phyloP scores from a whole-genome alignment of 1,140 invertebrate genomes.

The Holotrichia oblita region DNA sequence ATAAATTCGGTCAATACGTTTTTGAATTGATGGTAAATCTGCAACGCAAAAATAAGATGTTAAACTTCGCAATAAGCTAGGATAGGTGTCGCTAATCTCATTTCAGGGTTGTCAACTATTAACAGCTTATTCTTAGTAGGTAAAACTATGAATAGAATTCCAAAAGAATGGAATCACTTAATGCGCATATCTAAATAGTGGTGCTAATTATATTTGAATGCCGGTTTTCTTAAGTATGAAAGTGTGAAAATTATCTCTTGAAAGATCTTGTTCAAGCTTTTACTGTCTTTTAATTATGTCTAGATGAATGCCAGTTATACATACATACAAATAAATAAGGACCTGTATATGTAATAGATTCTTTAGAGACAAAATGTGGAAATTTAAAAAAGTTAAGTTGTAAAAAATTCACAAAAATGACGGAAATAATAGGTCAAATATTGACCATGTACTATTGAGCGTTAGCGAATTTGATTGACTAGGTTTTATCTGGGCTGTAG shows the following conservation, averaged over 20 bases:
- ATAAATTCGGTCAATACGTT: too few relatives aligned
- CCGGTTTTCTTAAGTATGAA: background rate
- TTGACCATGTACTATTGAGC: too few relatives aligned
- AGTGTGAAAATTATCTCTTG: background rate
- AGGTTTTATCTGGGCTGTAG: too few relatives aligned
- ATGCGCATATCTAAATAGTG: background rate
- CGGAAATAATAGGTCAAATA: too few relatives aligned
- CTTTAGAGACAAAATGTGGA: too few relatives aligned
- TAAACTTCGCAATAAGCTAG: background rate
- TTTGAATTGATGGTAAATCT: background rate
- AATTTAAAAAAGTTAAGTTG: too few relatives aligned
- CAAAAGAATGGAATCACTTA: background rate
- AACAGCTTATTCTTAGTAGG: background rate
- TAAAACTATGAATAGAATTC: background rate
- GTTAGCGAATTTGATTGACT: too few relatives aligned
- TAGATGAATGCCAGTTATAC: too few relatives aligned
- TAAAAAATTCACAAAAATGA: too few relatives aligned
- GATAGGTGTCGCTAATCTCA: background rate
- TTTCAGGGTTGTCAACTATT: background rate
- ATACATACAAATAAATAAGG: too few relatives aligned
- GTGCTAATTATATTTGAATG: constrained; percentile 1
- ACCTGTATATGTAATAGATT: too few relatives aligned
- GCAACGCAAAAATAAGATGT: background rate
- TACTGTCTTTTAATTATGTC: background rate
- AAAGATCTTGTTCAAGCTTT: background rate